These are phyloP conservation scores for Gymnothorax reevesii DNA, from an alignment of 2,797 vertebrate species.

Conservation along the genomic window DNA sequence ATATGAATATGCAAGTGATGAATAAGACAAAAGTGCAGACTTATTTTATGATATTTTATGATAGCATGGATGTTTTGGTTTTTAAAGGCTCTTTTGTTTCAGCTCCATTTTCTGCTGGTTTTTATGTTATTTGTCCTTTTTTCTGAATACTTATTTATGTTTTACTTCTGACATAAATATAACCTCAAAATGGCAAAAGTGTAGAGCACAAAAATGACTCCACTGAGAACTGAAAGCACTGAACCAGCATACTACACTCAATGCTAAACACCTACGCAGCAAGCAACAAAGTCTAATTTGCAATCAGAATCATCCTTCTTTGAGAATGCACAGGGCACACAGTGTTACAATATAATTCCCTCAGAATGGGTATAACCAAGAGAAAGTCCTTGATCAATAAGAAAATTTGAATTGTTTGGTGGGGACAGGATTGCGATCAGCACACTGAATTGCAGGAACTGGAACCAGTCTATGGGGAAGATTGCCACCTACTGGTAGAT, in stretches of 20 bases:
- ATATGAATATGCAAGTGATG: no score
- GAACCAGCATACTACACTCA: neutral
- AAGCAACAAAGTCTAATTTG: neutral
- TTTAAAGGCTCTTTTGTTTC: no score
- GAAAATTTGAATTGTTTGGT: neutral
- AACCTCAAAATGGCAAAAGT: no score
- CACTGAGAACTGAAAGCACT: no score
- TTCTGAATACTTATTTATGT: no score
- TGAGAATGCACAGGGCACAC: neutral
- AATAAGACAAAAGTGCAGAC: no score
- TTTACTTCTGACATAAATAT: no score
- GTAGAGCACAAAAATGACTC: no score
- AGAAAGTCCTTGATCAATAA: neutral
- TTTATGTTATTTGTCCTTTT: no score
- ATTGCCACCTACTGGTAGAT: constrained; percentile 8
- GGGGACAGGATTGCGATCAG: neutral
- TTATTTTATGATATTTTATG: no score
- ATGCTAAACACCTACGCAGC: neutral
- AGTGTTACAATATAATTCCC: neutral
- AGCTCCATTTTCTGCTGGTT: no score
- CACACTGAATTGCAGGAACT: neutral
- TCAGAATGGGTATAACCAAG: neutral
- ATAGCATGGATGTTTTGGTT: no score
- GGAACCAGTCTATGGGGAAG: neutral
- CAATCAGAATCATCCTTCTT: neutral